Base-by-base conservation (phyloP, 64 coral and sea anemone genomes). In the Trachythela sp. region DNA sequence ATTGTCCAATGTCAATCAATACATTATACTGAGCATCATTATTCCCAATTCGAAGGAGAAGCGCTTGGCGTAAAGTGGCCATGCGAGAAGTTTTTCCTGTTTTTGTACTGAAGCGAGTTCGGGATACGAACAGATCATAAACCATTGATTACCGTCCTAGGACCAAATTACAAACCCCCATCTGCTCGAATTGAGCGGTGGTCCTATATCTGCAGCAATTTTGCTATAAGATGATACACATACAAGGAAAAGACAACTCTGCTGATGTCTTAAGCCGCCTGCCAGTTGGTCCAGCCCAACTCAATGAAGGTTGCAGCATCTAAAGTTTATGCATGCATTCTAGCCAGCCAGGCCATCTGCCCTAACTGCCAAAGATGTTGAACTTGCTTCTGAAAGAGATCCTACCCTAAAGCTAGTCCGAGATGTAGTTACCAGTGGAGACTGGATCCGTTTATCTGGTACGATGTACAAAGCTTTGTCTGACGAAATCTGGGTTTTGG, bases 11-110 rank as follows among this genome's bases (percentile, higher is more conserved):
- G n/a, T n/a, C n/a, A n/a, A n/a, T n/a, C n/a, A n/a, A n/a, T 88
- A 35, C 76, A 31, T 29, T 14, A 48, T 20, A 48, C 45, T 0
- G 91, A 88, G 36, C 87, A 42, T 18, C 58, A 87, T 58, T 89
- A 93, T 85, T 89, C 92, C 0, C 87, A 93, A 36, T 93, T 93
- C 85, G 92, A 93, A 13, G 20, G 75, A 14, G 88, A 89, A 56
- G 88, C 72, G 0, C 27, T 89, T 7, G 88, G 43, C 20, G 88
- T 89, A 17, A 45, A 80, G 54, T 89, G 88, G 88, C 42, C 88
- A 11, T 89, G 88, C 40, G 35, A 89, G 48, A 89, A 89, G 71
- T 89, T 89, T 29, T 89, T 48, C 39, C 39, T 89, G 37, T 89
- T 77, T 2, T 68, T 89, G 30, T 89, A 89, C 32, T 67, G 70